Evolutionary conservation across 2,797 vertebrate genomes (phyloP).

Genomic region (Sparus aurata): DNA sequence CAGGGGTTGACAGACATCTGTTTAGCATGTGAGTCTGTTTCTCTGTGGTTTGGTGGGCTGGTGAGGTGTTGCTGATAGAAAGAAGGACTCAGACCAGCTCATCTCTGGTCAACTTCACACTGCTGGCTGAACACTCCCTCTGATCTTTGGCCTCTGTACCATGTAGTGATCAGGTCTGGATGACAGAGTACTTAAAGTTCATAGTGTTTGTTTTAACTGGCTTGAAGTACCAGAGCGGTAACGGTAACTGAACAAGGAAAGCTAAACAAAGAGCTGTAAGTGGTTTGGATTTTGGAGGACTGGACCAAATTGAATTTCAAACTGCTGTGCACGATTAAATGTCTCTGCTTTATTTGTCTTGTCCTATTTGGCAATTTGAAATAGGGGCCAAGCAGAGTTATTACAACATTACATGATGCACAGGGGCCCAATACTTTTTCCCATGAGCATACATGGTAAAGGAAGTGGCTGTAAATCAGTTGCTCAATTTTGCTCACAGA

Average conservation of each 20-base stretch:
- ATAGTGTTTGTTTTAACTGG: conserved; percentile 28
- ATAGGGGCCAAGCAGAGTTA: too few species aligned
- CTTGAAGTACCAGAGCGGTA: neutral
- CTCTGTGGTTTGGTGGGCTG: conserved; percentile 1
- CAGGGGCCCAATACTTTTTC: too few species aligned
- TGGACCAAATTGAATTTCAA: neutral
- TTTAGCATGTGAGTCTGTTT: conserved; percentile 22
- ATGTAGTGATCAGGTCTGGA: conserved; percentile 21
- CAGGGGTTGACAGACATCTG: conserved; percentile 30
- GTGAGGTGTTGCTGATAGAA: conserved; percentile 14
- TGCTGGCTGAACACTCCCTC: conserved; percentile 16
- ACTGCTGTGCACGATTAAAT: neutral
- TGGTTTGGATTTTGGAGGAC: conserved; percentile 4
- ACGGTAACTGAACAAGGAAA: neutral
- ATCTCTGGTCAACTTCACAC: conserved; percentile 5
- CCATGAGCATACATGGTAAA: too few species aligned
- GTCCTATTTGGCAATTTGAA: neutral
- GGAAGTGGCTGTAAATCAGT: too few species aligned
- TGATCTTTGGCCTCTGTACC: conserved; percentile 52
- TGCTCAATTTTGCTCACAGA: too few species aligned
- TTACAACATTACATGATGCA: too few species aligned
- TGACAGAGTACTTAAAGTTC: conserved; percentile 14
- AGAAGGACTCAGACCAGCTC: neutral
- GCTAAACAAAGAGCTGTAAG: neutral
- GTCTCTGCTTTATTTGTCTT: neutral